phyloP scores from a whole-genome alignment of 2,113 vertebrate genomes.

The Hepsetus odoe region DNA sequence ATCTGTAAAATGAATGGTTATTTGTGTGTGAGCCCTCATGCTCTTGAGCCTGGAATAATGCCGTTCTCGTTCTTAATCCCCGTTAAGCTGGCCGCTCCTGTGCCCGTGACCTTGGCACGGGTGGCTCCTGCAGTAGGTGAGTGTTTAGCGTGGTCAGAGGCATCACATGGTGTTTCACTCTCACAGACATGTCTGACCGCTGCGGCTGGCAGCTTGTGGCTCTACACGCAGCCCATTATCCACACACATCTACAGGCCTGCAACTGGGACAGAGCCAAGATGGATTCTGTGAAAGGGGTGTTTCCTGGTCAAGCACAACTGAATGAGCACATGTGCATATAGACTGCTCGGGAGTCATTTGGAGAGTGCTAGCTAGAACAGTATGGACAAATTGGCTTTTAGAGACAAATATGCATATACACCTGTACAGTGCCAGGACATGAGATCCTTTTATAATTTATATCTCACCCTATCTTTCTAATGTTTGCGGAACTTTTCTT shows the following conservation, averaged over 20 bases:
- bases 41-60: conserved; percentile 42
- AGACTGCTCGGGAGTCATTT: not conserved
- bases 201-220: conserved; percentile 37
- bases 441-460: no score
- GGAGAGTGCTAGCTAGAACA: no score
- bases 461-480: no score
- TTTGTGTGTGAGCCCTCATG: conserved; percentile 5
- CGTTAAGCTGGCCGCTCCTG: conserved; percentile 51
- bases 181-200: conserved; percentile 23
- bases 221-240: conserved; percentile 36
- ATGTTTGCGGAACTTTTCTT: no score
- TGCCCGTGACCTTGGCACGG: conserved; percentile 53
- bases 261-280: not conserved
- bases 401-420: no score
- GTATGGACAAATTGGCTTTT: no score
- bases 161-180: not conserved
- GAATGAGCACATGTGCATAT: not conserved
- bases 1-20: not conserved
- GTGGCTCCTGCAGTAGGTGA: conserved; percentile 41
- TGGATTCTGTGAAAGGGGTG: no score
- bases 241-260: conserved; percentile 22
- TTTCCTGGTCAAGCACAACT: not conserved
- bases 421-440: no score
- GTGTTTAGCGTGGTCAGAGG: conserved; percentile 40
- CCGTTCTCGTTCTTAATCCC: conserved; percentile 51